These are phyloP conservation scores for Alces alces DNA, from an alignment of 2,113 vertebrate species.

Conservation along the genomic window DNA sequence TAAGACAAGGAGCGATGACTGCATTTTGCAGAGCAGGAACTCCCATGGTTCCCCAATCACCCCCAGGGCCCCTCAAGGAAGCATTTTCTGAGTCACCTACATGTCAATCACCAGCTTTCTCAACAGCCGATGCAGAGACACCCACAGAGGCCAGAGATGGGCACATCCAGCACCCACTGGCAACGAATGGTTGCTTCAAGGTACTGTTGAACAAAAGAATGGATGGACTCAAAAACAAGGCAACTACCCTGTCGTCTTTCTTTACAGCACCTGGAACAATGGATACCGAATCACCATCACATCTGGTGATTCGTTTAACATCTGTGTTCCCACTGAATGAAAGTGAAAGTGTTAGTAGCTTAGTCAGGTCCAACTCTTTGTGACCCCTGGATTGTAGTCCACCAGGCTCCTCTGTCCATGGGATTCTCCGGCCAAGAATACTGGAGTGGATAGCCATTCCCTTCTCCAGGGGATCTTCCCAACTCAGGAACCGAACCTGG, in stretches of 20 bases:
- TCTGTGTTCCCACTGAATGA: neutral
- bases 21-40: conserved; percentile 39
- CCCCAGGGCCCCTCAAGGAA: conserved; percentile 44
- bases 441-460: neutral
- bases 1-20: neutral
- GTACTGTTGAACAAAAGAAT: neutral
- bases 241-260: neutral
- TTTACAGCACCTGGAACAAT: neutral
- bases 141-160: neutral
- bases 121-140: conserved; percentile 39
- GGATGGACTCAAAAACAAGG: neutral
- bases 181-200: neutral
- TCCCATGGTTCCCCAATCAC: neutral
- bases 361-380: neutral
- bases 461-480: neutral
- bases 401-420: neutral
- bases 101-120: conserved; percentile 59
- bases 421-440: neutral
- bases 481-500: neutral
- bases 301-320: neutral
- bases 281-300: neutral
- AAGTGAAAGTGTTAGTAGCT: neutral
- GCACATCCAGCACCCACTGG: neutral
- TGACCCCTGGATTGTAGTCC: neutral
- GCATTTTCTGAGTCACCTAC: conserved; percentile 15